Evolutionary conservation across 2,797 vertebrate genomes (phyloP).

Genomic region (Cetoscarus ocellatus): DNA sequence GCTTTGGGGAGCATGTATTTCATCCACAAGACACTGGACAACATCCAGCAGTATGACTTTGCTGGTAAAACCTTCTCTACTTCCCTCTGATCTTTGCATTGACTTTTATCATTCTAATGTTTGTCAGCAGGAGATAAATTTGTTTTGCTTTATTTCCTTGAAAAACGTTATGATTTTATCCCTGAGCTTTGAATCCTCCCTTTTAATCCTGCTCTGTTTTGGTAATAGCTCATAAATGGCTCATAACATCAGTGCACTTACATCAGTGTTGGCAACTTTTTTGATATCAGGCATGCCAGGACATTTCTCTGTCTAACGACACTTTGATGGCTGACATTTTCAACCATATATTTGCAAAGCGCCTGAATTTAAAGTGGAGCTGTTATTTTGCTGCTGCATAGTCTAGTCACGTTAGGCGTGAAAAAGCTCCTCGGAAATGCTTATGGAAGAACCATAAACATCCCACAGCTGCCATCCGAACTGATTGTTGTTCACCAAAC

Average conservation of each 20-base stretch:
- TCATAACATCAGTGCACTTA: neutral
- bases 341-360: slow-evolving; percentile 64
- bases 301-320: slow-evolving; percentile 40
- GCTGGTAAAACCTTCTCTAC: slow-evolving; percentile 76
- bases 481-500: slow-evolving; percentile 72
- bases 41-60: slow-evolving; percentile 87
- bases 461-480: slow-evolving; percentile 76
- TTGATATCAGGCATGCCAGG: slow-evolving; percentile 16
- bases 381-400: slow-evolving; percentile 69
- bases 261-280: slow-evolving; percentile 25
- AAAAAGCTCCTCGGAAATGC: slow-evolving; percentile 84
- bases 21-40: slow-evolving; percentile 85
- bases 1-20: slow-evolving; percentile 90
- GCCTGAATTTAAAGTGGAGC: slow-evolving; percentile 66
- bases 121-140: slow-evolving; percentile 5
- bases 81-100: slow-evolving; percentile 4
- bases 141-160: neutral
- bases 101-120: slow-evolving; percentile 4
- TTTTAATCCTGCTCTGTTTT: slow-evolving; percentile 7
- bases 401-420: slow-evolving; percentile 83
- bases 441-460: slow-evolving; percentile 88
- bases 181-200: neutral
- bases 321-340: slow-evolving; percentile 42
- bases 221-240: slow-evolving; percentile 10
- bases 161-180: neutral